phyloP scores from a whole-genome alignment of 1,140 invertebrate genomes.

The Marisa cornuarietis region DNA sequence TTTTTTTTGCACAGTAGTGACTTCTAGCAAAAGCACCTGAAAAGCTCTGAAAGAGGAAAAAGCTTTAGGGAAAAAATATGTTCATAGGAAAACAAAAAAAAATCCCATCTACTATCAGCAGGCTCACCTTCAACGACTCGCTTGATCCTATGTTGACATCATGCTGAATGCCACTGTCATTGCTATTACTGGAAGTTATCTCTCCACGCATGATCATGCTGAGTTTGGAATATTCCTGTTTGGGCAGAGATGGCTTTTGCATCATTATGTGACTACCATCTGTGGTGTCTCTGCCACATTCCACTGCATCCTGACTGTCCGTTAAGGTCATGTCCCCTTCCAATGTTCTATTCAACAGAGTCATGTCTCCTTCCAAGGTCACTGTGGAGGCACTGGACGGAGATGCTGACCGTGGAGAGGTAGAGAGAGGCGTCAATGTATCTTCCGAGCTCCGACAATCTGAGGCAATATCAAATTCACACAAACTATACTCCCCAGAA shows the following conservation, averaged over 20 bases:
- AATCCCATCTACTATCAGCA: not conserved
- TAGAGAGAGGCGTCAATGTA: conserved; percentile 26
- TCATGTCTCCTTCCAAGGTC: conserved; percentile 20
- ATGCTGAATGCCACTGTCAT: conserved; percentile 59
- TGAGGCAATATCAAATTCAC: conserved; percentile 20
- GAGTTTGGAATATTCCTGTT: conserved; percentile 24
- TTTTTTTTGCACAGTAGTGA: too few relatives aligned
- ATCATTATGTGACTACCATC: not conserved
- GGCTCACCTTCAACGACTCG: conserved; percentile 55
- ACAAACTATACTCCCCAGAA: conserved; percentile 26
- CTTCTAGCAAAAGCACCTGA: too few relatives aligned
- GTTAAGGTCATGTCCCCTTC: conserved; percentile 30
- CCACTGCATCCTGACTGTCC: conserved; percentile 2
- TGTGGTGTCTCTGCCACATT: not conserved
- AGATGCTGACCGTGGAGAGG: conserved; percentile 18
- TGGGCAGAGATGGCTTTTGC: not conserved
- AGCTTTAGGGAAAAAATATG: not conserved
- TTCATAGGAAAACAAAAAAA: not conserved
- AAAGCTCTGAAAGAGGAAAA: too few relatives aligned
- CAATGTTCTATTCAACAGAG: conserved; percentile 9
- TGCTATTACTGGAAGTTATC: conserved; percentile 58
- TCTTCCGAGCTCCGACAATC: conserved; percentile 23
- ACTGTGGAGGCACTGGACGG: conserved; percentile 2
- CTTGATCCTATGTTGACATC: conserved; percentile 52
- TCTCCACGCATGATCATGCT: conserved; percentile 35